A percentile compares a stretch with the other conserved stretches of the same genome.
These are phyloP conservation scores for Escarpia spicata DNA, from an alignment of 2,888 invertebrate genomes.

Conservation along the genomic window DNA sequence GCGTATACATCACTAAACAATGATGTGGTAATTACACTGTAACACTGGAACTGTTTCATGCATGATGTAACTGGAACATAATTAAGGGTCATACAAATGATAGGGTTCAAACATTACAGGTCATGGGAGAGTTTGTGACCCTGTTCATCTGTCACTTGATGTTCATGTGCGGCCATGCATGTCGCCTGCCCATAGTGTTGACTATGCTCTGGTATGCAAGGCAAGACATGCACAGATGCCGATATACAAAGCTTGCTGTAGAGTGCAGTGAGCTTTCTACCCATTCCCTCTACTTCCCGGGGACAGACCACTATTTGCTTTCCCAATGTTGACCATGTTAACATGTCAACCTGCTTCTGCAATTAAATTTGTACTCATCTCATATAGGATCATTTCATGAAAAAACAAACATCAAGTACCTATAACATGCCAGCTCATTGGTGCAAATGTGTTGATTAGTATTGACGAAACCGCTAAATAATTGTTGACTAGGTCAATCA, in stretches of 20 bases:
- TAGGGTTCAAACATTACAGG: background rate
- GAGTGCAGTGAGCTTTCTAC: background rate
- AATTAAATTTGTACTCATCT: too few relatives aligned
- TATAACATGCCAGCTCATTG: too few relatives aligned
- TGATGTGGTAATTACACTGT: too few relatives aligned
- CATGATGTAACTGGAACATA: background rate
- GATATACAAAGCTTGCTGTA: background rate
- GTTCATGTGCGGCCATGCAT: background rate
- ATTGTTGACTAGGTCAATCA: too few relatives aligned
- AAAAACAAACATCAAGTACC: too few relatives aligned
- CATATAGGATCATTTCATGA: too few relatives aligned
- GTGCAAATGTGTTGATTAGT: too few relatives aligned
- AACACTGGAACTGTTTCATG: background rate
- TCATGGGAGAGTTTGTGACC: background rate
- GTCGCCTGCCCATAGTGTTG: background rate
- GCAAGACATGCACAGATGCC: background rate
- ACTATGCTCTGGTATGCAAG: background rate
- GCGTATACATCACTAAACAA: background rate
- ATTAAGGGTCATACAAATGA: background rate
- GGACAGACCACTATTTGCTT: too few relatives aligned
- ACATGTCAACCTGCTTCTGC: too few relatives aligned
- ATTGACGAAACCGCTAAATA: too few relatives aligned
- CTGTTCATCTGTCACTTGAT: background rate
- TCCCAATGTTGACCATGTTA: too few relatives aligned
- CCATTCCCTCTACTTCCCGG: background rate